These are phyloP conservation scores for Sciurus carolinensis DNA, from an alignment of 2,797 vertebrate species.

Conservation along the genomic window DNA sequence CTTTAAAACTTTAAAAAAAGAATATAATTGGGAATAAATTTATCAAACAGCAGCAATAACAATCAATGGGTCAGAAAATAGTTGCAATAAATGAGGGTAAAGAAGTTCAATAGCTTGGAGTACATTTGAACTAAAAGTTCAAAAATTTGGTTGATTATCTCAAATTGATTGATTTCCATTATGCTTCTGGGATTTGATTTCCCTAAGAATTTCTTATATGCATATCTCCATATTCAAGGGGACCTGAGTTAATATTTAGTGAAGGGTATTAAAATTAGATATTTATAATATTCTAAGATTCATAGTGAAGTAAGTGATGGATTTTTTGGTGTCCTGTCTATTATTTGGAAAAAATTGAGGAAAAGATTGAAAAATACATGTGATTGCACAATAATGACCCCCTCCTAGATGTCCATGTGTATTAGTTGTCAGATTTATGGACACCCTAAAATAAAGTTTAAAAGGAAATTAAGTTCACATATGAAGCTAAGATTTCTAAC, in stretches of 20 bases:
- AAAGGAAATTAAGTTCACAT: background rate
- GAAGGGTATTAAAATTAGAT: background rate
- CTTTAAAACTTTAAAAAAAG: background rate
- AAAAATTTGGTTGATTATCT: background rate
- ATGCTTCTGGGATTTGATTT: background rate
- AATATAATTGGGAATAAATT: background rate
- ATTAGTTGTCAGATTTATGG: background rate
- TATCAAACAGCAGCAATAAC: background rate
- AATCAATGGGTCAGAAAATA: background rate
- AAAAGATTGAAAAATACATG: background rate
- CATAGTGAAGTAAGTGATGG: background rate
- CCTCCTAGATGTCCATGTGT: background rate
- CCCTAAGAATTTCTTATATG: background rate
- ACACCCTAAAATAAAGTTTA: background rate
- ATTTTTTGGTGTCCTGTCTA: background rate
- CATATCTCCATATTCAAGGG: background rate
- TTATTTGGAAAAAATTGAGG: background rate
- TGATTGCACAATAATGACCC: background rate
- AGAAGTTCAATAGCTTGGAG: background rate
- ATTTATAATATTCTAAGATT: background rate
- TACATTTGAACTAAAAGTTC: background rate
- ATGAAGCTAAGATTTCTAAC: background rate
- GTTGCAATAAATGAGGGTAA: background rate
- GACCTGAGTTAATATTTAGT: background rate
- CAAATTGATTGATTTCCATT: background rate